These are phyloP conservation scores for Boloria euphrosyne DNA, from an alignment of 2,888 invertebrate species.

Conservation along the genomic window DNA sequence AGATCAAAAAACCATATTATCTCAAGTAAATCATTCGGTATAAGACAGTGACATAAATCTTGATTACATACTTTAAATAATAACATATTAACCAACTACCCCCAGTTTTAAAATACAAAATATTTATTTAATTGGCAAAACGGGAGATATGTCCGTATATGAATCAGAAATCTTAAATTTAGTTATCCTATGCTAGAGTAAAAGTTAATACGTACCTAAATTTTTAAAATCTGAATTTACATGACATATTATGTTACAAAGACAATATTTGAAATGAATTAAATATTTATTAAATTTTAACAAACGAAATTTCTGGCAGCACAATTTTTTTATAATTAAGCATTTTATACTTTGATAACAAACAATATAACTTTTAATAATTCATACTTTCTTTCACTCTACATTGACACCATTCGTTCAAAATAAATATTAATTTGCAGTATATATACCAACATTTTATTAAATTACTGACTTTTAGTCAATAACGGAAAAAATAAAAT, in stretches of 20 bases:
- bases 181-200: too few species aligned
- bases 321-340: too few species aligned
- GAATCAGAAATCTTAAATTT: conserved; percentile 25
- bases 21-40: neutral
- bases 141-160: conserved; percentile 62
- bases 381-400: too few species aligned
- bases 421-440: too few species aligned
- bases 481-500: too few species aligned
- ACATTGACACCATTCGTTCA: too few species aligned
- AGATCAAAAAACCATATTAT: neutral
- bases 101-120: conserved; percentile 50
- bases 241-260: conserved; percentile 8
- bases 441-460: too few species aligned
- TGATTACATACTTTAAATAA: conserved; percentile 3
- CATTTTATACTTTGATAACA: too few species aligned
- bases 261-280: too few species aligned
- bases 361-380: too few species aligned
- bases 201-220: conserved; percentile 1
- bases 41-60: conserved; percentile 2
- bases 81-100: conserved; percentile 6
- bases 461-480: too few species aligned
- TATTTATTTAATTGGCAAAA: conserved; percentile 76
- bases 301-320: too few species aligned
- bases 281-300: neutral
- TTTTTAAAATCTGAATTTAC: neutral